Percentiles rank a stretch among this genome's conserved stretches.
Evolutionary conservation across 2,888 invertebrate species (phyloP).

Genomic region (Platycnemis pennipes): DNA sequence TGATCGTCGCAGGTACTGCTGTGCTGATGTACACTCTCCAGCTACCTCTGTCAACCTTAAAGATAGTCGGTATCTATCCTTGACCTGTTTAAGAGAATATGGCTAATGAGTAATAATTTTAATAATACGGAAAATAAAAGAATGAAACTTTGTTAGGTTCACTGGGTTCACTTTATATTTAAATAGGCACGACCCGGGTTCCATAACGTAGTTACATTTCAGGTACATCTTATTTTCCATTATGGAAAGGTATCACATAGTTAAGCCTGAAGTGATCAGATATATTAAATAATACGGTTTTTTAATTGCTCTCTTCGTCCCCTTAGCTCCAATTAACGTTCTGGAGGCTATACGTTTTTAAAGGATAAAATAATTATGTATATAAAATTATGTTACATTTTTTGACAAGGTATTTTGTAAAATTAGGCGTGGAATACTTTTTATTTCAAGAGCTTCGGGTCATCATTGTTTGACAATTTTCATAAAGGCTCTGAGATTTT

Average conservation of each 20-base stretch:
- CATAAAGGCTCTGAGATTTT: not conserved
- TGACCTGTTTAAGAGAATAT: not conserved
- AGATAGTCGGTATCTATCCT: not conserved
- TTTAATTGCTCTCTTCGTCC: not conserved
- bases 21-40: not conserved
- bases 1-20: conserved; percentile 74
- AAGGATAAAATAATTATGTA: not conserved
- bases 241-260: too few relatives aligned
- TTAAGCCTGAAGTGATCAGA: too few relatives aligned
- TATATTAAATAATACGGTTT: too few relatives aligned
- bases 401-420: not conserved
- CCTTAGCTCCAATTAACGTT: not conserved
- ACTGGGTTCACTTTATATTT: too few relatives aligned
- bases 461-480: not conserved
- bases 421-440: not conserved
- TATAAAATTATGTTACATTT: not conserved
- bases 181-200: too few relatives aligned
- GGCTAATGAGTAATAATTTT: not conserved
- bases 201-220: too few relatives aligned
- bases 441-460: not conserved
- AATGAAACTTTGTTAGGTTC: too few relatives aligned
- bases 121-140: too few relatives aligned
- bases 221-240: too few relatives aligned
- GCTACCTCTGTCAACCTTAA: not conserved
- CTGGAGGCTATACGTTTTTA: not conserved